Conservation (phyloP, 2,888 invertebrate genomes). For the Calameuta filiformis region DNA sequence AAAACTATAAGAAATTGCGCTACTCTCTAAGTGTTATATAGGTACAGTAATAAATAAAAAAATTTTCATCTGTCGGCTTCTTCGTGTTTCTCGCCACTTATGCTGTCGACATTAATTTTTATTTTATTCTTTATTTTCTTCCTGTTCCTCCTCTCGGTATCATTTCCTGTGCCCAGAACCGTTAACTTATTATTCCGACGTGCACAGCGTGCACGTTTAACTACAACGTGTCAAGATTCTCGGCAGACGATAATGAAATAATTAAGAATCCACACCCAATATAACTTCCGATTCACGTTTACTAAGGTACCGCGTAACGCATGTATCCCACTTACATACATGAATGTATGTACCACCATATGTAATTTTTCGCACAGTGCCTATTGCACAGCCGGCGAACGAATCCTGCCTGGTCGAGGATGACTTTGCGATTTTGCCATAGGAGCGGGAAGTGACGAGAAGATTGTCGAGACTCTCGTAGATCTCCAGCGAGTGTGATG, state of each 20-base stretch:
- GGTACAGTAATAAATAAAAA: background rate
- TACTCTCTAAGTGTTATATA: background rate
- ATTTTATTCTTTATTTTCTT: background rate
- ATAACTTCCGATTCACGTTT: background rate
- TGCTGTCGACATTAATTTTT: background rate
- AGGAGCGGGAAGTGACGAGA: slow-evolving; percentile 14
- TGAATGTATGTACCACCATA: background rate
- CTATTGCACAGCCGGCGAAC: background rate
- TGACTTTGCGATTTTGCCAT: slow-evolving; percentile 16
- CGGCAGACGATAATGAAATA: slow-evolving; percentile 17
- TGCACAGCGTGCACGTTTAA: background rate
- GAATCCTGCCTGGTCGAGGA: slow-evolving; percentile 8
- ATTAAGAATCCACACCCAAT: slow-evolving; percentile 9
- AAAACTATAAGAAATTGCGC: background rate
- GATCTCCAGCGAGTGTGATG: slow-evolving; percentile 18
- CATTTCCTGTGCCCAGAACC: background rate
- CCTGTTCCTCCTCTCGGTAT: background rate
- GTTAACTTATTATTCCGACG: background rate
- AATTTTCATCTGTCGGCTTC: background rate
- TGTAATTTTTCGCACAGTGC: background rate
- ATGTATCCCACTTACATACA: too few species aligned
- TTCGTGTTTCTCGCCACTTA: background rate
- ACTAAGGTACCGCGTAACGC: too few species aligned
- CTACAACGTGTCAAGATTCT: slow-evolving; percentile 16
- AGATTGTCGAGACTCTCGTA: slow-evolving; percentile 6